phyloP scores from a whole-genome alignment of 2,113 vertebrate species.

The Pimephales promelas region DNA sequence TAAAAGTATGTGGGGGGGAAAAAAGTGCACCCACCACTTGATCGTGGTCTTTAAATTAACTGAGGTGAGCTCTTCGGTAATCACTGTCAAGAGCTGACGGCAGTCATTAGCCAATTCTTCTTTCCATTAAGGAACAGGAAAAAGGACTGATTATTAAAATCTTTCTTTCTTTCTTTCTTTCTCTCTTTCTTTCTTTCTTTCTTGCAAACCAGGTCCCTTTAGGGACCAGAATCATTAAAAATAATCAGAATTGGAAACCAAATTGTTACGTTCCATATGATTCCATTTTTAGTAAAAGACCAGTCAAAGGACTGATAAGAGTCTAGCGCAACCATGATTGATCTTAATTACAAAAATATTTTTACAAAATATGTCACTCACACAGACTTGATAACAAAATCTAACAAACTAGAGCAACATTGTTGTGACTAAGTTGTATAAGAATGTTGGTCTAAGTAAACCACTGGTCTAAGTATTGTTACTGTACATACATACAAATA shows the following conservation, averaged over 20 bases:
- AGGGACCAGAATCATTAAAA: no score
- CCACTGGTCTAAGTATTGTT: not conserved
- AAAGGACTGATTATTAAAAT: not conserved
- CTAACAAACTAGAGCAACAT: not conserved
- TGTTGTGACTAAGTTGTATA: not conserved
- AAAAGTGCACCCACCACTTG: not conserved
- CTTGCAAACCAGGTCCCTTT: no score
- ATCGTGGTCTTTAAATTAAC: conserved; percentile 1
- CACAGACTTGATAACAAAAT: not conserved
- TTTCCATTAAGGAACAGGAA: not conserved
- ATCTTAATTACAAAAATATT: not conserved
- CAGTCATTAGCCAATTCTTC: not conserved
- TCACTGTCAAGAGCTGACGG: not conserved
- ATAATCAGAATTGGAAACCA: no score
- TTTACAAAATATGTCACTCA: not conserved
- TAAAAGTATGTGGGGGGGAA: not conserved
- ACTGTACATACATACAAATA: not conserved
- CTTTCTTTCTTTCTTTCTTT: no score
- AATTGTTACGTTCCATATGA: not conserved
- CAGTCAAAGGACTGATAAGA: not conserved
- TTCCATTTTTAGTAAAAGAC: not conserved
- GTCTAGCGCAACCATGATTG: not conserved
- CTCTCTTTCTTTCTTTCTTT: no score
- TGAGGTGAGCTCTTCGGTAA: not conserved
- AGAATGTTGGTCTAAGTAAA: not conserved